Conservation (phyloP, 2,888 invertebrate genomes). For the Tipula confusa region DNA sequence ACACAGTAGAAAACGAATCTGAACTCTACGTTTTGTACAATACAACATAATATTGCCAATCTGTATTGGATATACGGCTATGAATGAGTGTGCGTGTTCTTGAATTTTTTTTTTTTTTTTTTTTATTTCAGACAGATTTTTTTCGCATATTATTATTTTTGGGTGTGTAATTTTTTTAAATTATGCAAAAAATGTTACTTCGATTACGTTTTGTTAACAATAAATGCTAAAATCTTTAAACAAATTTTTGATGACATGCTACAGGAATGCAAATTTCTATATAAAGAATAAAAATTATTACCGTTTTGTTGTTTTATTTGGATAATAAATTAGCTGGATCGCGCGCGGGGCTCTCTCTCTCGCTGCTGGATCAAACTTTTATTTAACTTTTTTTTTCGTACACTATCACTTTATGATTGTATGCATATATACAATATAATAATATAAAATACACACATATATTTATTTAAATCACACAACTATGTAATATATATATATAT, state of each 20-base stretch:
- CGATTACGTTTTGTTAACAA: neutral
- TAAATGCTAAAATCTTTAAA: neutral
- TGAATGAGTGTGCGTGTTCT: slow-evolving; percentile 28
- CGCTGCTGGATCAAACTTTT: slow-evolving; percentile 5
- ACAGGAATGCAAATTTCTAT: too few relatives aligned
- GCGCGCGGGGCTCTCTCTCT: neutral
- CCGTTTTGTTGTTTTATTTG: neutral
- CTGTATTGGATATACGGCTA: neutral
- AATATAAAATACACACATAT: neutral
- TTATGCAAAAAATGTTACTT: neutral
- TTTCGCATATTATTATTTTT: slow-evolving; percentile 26
- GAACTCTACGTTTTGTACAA: neutral
- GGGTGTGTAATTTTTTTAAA: neutral
- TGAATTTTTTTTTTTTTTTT: slow-evolving; percentile 8
- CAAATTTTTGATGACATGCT: neutral
- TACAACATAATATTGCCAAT: neutral
- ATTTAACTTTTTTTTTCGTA: neutral
- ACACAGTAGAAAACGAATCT: neutral
- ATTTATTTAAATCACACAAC: neutral
- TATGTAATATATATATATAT: too few relatives aligned
- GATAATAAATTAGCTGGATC: neutral
- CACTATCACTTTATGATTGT: neutral
- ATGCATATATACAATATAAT: neutral
- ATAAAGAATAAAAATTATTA: neutral
- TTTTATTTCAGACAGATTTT: neutral